Evolutionary conservation across 2,888 invertebrate species (phyloP).

Genomic region (Spicauda simplicius): DNA sequence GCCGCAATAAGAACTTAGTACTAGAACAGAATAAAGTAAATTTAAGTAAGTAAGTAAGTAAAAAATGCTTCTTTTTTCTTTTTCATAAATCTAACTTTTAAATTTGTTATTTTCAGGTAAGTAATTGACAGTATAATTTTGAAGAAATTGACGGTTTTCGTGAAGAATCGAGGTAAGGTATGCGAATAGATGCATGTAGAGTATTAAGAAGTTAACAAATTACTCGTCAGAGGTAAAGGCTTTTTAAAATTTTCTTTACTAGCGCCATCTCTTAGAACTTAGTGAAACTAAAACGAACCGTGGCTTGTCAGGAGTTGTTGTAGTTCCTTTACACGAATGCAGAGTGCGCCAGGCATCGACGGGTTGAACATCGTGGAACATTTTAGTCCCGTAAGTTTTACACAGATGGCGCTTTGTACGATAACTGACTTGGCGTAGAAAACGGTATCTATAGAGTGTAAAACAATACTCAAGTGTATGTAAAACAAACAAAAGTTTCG

Average conservation of each 20-base stretch:
- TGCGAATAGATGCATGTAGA: background rate
- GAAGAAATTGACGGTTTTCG: too few relatives aligned
- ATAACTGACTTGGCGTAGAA: background rate
- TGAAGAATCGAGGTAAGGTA: background rate
- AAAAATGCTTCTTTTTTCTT: too few relatives aligned
- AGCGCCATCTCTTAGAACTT: constrained; percentile 53
- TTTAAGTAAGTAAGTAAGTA: too few relatives aligned
- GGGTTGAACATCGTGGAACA: background rate
- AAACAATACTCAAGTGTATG: background rate
- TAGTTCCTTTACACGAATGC: background rate
- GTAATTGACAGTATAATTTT: background rate
- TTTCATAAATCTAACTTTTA: background rate
- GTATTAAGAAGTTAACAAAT: background rate
- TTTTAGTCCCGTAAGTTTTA: background rate
- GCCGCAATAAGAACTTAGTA: too few relatives aligned
- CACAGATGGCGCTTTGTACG: background rate
- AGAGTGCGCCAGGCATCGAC: constrained; percentile 7
- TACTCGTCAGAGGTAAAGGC: background rate
- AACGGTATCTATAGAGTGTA: background rate
- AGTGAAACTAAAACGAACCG: constrained; percentile 34
- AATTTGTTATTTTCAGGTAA: background rate
- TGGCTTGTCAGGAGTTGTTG: background rate
- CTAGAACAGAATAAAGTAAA: too few relatives aligned
- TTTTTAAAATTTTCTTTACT: constrained; percentile 10
- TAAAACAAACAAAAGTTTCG: background rate